phyloP scores from a whole-genome alignment of 2,113 vertebrate species.

The Ceratotherium simum region DNA sequence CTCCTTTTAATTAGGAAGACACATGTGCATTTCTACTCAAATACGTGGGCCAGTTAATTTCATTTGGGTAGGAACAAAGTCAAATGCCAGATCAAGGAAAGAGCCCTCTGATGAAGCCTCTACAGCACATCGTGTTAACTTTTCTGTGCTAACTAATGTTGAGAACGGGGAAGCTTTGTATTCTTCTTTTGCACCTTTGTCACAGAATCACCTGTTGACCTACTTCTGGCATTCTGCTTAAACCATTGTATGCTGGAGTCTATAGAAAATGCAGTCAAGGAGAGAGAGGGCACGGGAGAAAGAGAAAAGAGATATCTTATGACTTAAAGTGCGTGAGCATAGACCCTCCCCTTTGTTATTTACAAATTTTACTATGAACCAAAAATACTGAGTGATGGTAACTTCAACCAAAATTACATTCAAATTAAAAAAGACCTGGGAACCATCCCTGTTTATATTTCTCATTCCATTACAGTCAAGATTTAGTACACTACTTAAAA shows the following conservation, averaged over 20 bases:
- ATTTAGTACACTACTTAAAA: not conserved
- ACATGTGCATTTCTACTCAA: not conserved
- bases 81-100: not conserved
- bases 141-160: not conserved
- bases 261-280: not conserved
- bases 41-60: not conserved
- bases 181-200: not conserved
- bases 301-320: not conserved
- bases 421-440: not conserved
- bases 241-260: not conserved
- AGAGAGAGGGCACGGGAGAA: not conserved
- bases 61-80: not conserved
- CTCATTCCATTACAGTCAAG: not conserved
- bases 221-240: not conserved
- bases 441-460: slow-evolving; percentile 1
- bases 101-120: not conserved
- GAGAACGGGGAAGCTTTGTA: not conserved
- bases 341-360: not conserved
- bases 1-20: slow-evolving; percentile 17
- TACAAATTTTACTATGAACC: not conserved
- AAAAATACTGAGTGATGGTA: not conserved
- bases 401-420: not conserved
- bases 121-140: not conserved
- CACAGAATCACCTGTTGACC: not conserved
- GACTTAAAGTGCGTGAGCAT: not conserved